These are phyloP conservation scores for Catocala sponsa DNA, from an alignment of 2,888 invertebrate species.

Conservation along the genomic window DNA sequence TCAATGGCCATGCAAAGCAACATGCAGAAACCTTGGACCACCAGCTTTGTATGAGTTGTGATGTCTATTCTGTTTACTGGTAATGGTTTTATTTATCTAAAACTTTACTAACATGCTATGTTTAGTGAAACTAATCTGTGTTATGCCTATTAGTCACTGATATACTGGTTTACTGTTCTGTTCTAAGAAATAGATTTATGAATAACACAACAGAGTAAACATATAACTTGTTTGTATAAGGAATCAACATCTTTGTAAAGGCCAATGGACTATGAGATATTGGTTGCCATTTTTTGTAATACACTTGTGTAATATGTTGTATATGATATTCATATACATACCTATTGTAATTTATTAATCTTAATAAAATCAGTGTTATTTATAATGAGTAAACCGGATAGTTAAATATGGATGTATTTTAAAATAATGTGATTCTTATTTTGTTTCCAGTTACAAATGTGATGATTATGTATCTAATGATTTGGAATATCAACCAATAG, in stretches of 20 bases:
- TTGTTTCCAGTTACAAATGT: conserved; percentile 90
- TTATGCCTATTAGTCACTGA: conserved; percentile 11
- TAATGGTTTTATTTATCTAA: conserved; percentile 65
- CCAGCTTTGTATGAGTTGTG: conserved; percentile 93
- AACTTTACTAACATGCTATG: not conserved
- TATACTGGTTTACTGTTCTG: conserved; percentile 1
- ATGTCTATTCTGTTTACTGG: conserved; percentile 93
- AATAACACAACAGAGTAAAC: not conserved
- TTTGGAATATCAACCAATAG: conserved; percentile 85
- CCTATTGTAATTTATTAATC: too few species aligned
- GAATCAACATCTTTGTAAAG: conserved; percentile 4
- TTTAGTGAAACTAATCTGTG: conserved; percentile 10
- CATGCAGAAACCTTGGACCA: conserved; percentile 90
- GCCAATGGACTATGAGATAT: conserved; percentile 2
- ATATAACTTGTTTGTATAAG: not conserved
- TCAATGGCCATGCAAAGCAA: conserved; percentile 92
- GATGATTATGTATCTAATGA: conserved; percentile 94
- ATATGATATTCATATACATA: not conserved
- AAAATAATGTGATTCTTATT: not conserved
- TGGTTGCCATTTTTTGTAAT: not conserved
- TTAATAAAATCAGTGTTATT: too few species aligned
- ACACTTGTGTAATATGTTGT: not conserved
- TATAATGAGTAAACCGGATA: too few species aligned
- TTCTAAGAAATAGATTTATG: conserved; percentile 2
- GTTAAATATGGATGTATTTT: too few species aligned